Evolutionary conservation across 2,888 invertebrate genomes (phyloP).

Genomic region (Bellardia pandia): DNA sequence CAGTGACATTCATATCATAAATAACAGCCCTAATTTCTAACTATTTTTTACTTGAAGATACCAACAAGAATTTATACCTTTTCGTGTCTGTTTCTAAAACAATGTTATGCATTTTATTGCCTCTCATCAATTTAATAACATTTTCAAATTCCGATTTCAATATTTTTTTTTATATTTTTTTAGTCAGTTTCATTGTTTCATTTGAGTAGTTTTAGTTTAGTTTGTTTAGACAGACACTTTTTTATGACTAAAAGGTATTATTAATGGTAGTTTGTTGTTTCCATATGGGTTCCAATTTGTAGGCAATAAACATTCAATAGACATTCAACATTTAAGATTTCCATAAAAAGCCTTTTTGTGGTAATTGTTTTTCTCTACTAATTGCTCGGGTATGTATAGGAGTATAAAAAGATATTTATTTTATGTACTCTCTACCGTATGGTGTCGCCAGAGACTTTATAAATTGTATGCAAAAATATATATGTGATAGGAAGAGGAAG

Average conservation of each 20-base stretch:
- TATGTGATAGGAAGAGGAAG: neutral
- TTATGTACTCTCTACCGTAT: constrained; percentile 1
- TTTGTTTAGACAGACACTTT: constrained; percentile 40
- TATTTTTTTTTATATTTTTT: constrained; percentile 25
- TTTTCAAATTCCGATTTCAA: constrained; percentile 14
- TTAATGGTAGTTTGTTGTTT: constrained; percentile 63
- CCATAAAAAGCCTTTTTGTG: constrained; percentile 51
- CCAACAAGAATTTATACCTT: neutral
- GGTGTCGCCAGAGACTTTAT: constrained; percentile 8
- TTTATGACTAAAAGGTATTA: constrained; percentile 58
- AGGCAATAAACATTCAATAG: constrained; percentile 62
- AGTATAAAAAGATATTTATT: constrained; percentile 2
- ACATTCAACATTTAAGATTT: constrained; percentile 52
- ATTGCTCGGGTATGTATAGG: constrained; percentile 49
- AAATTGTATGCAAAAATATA: neutral
- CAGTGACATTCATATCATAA: no score
- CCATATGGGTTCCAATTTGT: constrained; percentile 60
- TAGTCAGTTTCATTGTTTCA: neutral
- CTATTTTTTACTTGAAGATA: neutral
- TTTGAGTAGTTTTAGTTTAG: constrained; percentile 34
- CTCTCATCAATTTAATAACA: constrained; percentile 39
- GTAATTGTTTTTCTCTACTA: constrained; percentile 62
- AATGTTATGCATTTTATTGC: constrained; percentile 40
- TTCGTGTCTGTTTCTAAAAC: neutral
- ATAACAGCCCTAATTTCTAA: no score